Evolutionary conservation across 1,140 invertebrate genomes (phyloP), one percentile per base, ranked within the genome.

Genomic region (Papilio dardanus): DNA sequence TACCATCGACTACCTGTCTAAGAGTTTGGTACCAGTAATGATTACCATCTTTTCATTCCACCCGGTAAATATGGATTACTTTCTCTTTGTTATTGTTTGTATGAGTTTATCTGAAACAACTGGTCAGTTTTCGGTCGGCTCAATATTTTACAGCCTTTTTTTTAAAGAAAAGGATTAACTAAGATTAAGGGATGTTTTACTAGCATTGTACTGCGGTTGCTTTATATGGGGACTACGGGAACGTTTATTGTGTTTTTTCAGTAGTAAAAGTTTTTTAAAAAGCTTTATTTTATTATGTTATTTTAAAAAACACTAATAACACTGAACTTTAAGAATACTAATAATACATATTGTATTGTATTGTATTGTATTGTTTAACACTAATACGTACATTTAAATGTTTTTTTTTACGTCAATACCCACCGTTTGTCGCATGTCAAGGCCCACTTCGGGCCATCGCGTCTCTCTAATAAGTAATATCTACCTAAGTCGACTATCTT

Each of bases 91-190:
- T 28, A 28, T 58, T 58, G 24, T 62, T 24, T 58, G 5, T 19
- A 28, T 12, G 4, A 21, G 50, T 58, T 54, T 58, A 14, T 58
- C 50, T 58, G 0, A 58, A 58, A 58, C 50, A 58, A 58, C 21
- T 24, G 50, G 21, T 24, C 50, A 58, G 50, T 24, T 58, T 58
- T 28, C 21, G 8, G 21, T 28, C 50, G 24, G 21, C 24, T 28
- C 54, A 76, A 78, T 35, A 74, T 76, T 76, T 77, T 75, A 77
- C 79, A 83, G 79, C 78, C 78, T 71, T 76, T 81, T 85, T 87
- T 80, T 83, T 81, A 80, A 83, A 79, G 80, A 88, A 85, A 81
- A 80, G 82, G 83, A 88, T 88, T 86, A 83, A 79, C 28, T 31
- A 40, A 75, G 81, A 84, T 79, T 81, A 82, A 62, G 24, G 24